Conservation (phyloP, 2,113 vertebrate genomes). For the rat (Rattus norvegicus) region GRCr8 NC_086038.1:7868501-7869000, state of each 20-base stretch:
- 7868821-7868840: not conserved
- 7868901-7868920: not conserved
- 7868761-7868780: not conserved
- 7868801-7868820: not conserved
- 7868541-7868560: not conserved
- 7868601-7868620: slow-evolving; percentile 85
- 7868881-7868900: not conserved
- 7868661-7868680: slow-evolving; percentile 73
- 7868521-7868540: slow-evolving; percentile 50
- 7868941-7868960: slow-evolving; percentile 63
- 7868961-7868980: slow-evolving; percentile 49
- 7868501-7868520: slow-evolving; percentile 68
- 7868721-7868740: not conserved
- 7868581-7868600: not conserved
- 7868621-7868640: slow-evolving; percentile 80
- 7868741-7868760: not conserved
- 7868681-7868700: slow-evolving; percentile 68
- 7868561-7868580: not conserved
- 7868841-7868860: not conserved
- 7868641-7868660: slow-evolving; percentile 78
- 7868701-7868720: not conserved
- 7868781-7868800: not conserved
- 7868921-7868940: not conserved
- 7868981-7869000: slow-evolving; percentile 79
- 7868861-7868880: not conserved